Base-by-base conservation (phyloP, 2,888 invertebrate species). In the Scaptomyza flava region DNA sequence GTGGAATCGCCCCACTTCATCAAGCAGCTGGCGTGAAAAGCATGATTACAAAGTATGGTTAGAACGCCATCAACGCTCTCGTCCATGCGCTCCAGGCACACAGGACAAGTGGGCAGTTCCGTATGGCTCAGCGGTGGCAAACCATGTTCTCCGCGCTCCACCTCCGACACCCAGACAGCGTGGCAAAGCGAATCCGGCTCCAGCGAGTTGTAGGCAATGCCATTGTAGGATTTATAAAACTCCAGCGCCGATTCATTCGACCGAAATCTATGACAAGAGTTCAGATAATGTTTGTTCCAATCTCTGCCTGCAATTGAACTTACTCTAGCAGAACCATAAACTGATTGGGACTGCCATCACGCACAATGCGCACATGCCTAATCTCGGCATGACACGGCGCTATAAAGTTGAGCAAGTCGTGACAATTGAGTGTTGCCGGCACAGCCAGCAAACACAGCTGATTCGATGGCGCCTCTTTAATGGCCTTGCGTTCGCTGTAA, bases 51-150 rank as follows among this genome's bases (percentile, higher is more conserved):
- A 68, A 99, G 94, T 90, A 99, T 98, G 31, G 98, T 99, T 77
- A 99, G 93, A 70, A 99, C 97, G 11, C 99, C 98, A 91, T 99
- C 98, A 11, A 99, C 98, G 81, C 98, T 98, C 93, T 99, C 99
- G 92, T 99, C 99, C 99, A 98, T 97, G 66, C 98, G 95, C 92
- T 99, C 99, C 92, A 92, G 77, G 70, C 91, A 91, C n/a, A 91
- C 91, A 69, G 99, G 98, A 91, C 99, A 99, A 5, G 97, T 98
- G 12, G 99, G 99, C 67, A 99, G 93, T 92, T 99, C 99, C 0
- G 98, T 98, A 89, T 98, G 97, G 0, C 96, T 96, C 6, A 95
- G 93, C 0, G 96, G 95, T 36, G 95, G 93, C 0, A 93, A 91
- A 3, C 96, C 96, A 91, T 96, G 95, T 14, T 96, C 94, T 2